Base-by-base conservation (phyloP, 2,888 invertebrate genomes). In the Steinernema scapterisci region DNA sequence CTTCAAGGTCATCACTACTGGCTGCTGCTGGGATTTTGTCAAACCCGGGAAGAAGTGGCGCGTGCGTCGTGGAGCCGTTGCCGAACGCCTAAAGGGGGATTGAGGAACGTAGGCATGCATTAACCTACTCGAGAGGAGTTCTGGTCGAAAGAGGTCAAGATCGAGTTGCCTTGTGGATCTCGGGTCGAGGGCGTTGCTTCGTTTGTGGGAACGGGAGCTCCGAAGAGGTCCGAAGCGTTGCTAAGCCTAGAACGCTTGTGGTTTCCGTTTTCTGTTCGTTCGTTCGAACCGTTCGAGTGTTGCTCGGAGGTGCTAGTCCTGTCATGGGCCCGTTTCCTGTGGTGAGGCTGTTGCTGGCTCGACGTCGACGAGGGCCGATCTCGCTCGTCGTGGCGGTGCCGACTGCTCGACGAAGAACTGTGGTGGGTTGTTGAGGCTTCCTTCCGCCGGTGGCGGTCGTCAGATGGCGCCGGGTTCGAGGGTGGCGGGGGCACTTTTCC, bases 1-100 rank as follows among this genome's bases (percentile, higher is more conserved):
- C 63, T 63, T 63, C 63, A 11, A 63, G 63, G 31, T 63, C 63
- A 27, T 63, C 63, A 27, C 31, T 63, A 63, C 63, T 63, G 63
- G 63, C 63, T 2, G 27, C 23, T 52, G 52, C 21, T 52, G 19
- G 19, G 19, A 38, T 38, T 38, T 48, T 48, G n/a, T 16, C 48
- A 19, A 38, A 38, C 63, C 31, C 63, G 63, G 63, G 25, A 63
- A 31, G 27, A 38, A 38, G 38, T 38, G 38, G 38, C 38, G 38
- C 38, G 38, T 38, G 38, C 38, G 63, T 27, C 13, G 63, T 31
- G 5, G 63, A 27, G 16, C 63, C 63, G 63, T 63, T 63, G 27
- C 63, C 63, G 31, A 31, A 63, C 23, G 31, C 63, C 63, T 63
- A 63, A 63, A 63, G 31, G 3, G 38, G 9, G 1, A 2, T 1